phyloP scores from a whole-genome alignment of 2,888 invertebrate genomes.

The Melinaea menophilus region DNA sequence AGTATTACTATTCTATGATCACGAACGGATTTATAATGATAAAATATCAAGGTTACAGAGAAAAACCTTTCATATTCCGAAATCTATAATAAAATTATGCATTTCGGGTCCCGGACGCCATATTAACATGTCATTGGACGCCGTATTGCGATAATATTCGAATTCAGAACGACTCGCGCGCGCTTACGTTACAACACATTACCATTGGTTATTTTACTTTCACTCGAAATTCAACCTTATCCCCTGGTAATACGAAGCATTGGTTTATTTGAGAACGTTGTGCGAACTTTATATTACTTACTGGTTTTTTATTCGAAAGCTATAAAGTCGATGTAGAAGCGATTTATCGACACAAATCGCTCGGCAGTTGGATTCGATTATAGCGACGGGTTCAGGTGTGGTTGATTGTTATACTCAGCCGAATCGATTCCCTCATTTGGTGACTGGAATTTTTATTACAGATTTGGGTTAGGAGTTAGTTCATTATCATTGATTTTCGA shows the following conservation, averaged over 20 bases:
- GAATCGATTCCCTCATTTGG: conserved; percentile 18
- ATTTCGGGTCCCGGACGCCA: conserved; percentile 59
- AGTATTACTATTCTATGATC: too few relatives aligned
- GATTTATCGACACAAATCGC: conserved; percentile 51
- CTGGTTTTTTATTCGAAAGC: conserved; percentile 54
- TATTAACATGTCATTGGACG: conserved; percentile 75
- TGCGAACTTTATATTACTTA: conserved; percentile 52
- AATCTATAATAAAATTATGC: conserved; percentile 65
- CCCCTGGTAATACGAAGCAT: conserved; percentile 8
- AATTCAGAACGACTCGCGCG: conserved; percentile 53
- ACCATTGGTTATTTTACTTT: conserved; percentile 13
- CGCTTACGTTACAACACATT: conserved; percentile 32
- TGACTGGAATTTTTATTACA: not conserved
- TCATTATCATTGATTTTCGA: too few relatives aligned
- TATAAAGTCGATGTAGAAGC: conserved; percentile 54
- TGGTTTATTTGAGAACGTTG: conserved; percentile 11
- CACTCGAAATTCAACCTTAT: conserved; percentile 39
- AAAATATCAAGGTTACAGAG: conserved; percentile 14
- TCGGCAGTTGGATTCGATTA: conserved; percentile 62
- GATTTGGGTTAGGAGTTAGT: too few relatives aligned
- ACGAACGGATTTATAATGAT: not conserved
- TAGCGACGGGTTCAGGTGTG: conserved; percentile 50
- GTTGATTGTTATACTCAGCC: conserved; percentile 43
- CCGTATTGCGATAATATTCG: conserved; percentile 73
- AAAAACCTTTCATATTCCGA: conserved; percentile 24